Evolutionary conservation across 92 coral and sea anemone species (phyloP).

Genomic region (Zoanthus solanderi): DNA sequence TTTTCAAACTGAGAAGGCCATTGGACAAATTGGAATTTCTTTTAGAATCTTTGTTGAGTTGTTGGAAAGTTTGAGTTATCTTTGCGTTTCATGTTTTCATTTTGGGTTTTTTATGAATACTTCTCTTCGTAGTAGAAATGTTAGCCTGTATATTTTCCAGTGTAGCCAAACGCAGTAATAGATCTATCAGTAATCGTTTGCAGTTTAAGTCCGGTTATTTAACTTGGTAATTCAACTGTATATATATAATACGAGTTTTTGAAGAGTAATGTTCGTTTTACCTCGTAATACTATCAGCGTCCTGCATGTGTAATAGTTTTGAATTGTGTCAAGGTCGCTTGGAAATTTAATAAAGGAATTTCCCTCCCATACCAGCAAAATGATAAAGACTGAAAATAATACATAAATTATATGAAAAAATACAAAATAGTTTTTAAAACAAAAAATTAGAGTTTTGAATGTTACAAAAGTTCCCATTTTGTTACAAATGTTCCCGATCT

Average conservation of each 20-base stretch:
- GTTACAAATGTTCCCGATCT: neutral
- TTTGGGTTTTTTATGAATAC: neutral
- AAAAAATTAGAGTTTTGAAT: neutral
- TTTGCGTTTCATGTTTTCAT: neutral
- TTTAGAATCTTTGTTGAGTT: neutral
- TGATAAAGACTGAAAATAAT: neutral
- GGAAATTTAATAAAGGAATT: neutral
- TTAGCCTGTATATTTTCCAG: neutral
- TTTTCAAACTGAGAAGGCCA: neutral
- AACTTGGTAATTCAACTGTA: no score
- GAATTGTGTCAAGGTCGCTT: neutral
- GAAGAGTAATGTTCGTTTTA: neutral
- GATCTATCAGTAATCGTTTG: neutral
- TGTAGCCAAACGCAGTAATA: neutral
- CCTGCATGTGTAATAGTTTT: neutral
- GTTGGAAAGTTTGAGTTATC: neutral
- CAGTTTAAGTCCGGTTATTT: neutral
- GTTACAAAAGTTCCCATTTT: slow-evolving; percentile 27
- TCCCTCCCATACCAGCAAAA: neutral
- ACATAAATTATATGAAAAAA: no score
- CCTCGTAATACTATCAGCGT: neutral
- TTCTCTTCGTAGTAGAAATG: neutral
- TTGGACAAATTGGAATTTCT: neutral
- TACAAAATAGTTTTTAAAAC: neutral
- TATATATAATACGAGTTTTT: neutral